Evolutionary conservation across 2,797 vertebrate species (phyloP).

Genomic region (Hemibagrus guttatus): DNA sequence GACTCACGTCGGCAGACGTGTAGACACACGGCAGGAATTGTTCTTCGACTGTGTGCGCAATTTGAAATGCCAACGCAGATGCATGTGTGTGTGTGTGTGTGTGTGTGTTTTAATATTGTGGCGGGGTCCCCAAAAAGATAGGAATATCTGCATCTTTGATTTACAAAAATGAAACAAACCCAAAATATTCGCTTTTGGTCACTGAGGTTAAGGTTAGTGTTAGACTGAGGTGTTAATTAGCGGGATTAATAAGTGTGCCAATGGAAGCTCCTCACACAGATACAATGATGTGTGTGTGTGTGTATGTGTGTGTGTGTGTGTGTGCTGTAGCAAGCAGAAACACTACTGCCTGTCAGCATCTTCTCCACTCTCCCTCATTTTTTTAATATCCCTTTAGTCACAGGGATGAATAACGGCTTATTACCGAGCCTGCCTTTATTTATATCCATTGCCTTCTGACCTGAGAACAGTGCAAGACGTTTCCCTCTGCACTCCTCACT

Average conservation of each 20-base stretch:
- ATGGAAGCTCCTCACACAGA: background rate
- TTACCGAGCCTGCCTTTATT: background rate
- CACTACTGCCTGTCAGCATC: conserved; percentile 10
- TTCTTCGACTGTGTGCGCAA: background rate
- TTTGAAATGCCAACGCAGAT: conserved; percentile 8
- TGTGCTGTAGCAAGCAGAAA: background rate
- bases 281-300: background rate
- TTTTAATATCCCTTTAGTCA: conserved; percentile 30
- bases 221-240: background rate
- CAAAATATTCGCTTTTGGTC: too few species aligned
- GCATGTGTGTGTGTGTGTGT: background rate
- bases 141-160: background rate
- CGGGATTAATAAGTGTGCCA: background rate
- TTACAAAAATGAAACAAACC: background rate
- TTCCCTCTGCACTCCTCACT: background rate
- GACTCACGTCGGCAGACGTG: background rate
- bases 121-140: background rate
- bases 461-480: background rate
- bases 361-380: conserved; percentile 12
- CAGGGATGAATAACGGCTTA: background rate
- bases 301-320: background rate
- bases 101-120: background rate
- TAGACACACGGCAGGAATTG: background rate
- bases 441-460: background rate
- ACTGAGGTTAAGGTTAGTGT: conserved; percentile 2